Percentiles rank a stretch among this genome's conserved stretches.
These are phyloP conservation scores for Schizopygopsis malacanthus DNA, from an alignment of 2,797 vertebrate species.

Conservation along the genomic window DNA sequence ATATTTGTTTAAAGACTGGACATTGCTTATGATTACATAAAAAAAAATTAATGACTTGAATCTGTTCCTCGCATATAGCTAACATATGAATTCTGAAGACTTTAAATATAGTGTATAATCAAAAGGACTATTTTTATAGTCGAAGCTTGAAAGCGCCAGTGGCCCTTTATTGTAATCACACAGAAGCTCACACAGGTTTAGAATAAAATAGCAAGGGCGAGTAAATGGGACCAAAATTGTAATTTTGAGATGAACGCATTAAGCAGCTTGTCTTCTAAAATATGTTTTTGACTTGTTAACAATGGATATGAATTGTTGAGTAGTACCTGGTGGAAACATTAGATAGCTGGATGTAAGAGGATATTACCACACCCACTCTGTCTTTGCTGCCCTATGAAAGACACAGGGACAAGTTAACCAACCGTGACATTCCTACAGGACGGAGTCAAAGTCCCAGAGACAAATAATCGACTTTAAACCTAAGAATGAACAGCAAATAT, in stretches of 20 bases:
- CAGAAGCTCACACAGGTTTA: not conserved
- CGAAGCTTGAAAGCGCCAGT: not conserved
- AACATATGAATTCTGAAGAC: not conserved
- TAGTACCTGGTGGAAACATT: conserved; percentile 88
- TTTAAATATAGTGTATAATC: not conserved
- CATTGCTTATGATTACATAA: not conserved
- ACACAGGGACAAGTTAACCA: conserved; percentile 41
- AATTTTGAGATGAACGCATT: not conserved
- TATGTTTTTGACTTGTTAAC: conserved; percentile 19
- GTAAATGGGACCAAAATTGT: not conserved
- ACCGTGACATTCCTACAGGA: not conserved
- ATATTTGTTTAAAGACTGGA: not conserved
- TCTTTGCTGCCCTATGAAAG: conserved; percentile 85
- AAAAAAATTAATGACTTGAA: not conserved
- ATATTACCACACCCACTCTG: conserved; percentile 87
- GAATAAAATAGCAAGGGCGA: not conserved
- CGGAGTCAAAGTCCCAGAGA: not conserved
- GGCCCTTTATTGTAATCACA: not conserved
- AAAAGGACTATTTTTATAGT: not conserved
- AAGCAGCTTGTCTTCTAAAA: not conserved
- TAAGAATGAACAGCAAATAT: not conserved
- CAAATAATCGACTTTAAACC: conserved; percentile 2
- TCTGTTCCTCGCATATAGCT: no score
- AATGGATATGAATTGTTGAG: conserved; percentile 30
- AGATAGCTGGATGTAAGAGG: conserved; percentile 91